A percentile compares a stretch with the other conserved stretches of the same genome.
Evolutionary conservation across 2,888 invertebrate genomes (phyloP).

Genomic region (Stomorhina lunata): DNA sequence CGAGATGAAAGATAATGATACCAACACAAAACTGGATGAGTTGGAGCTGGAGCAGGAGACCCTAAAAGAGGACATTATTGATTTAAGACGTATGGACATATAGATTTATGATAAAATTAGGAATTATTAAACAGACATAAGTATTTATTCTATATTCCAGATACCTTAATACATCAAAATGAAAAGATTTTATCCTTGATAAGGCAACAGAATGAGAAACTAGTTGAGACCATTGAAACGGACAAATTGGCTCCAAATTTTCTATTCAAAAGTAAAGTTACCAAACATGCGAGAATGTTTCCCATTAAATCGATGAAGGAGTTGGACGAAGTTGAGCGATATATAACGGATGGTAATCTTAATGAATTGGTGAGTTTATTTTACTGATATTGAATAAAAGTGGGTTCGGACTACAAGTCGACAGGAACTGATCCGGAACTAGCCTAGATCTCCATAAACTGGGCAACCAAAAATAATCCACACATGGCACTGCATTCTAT

Average conservation of each 20-base stretch:
- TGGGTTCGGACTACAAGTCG: too few relatives aligned
- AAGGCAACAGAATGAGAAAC: constrained; percentile 35
- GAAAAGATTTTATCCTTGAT: constrained; percentile 37
- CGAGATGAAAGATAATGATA: constrained; percentile 30
- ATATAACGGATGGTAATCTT: constrained; percentile 15
- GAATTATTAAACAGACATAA: neutral
- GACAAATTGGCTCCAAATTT: constrained; percentile 19
- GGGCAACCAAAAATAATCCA: too few relatives aligned
- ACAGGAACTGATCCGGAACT: too few relatives aligned
- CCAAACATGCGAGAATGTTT: constrained; percentile 32
- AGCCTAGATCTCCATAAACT: too few relatives aligned
- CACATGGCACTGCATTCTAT: too few relatives aligned
- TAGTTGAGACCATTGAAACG: neutral
- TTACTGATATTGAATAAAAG: too few relatives aligned
- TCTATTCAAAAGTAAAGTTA: constrained; percentile 9
- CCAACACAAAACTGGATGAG: constrained; percentile 33
- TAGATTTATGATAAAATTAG: neutral
- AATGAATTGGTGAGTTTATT: constrained; percentile 35
- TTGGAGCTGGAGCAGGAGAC: constrained; percentile 36
- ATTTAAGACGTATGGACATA: constrained; percentile 47
- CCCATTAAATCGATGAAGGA: constrained; percentile 30
- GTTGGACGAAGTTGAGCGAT: constrained; percentile 27
- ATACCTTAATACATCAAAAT: constrained; percentile 33
- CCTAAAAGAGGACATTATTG: constrained; percentile 40
- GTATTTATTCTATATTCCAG: neutral